Evolutionary conservation across 1,140 invertebrate genomes (phyloP), one percentile per base, ranked within the genome.

Genomic region (Sycophila sp.): DNA sequence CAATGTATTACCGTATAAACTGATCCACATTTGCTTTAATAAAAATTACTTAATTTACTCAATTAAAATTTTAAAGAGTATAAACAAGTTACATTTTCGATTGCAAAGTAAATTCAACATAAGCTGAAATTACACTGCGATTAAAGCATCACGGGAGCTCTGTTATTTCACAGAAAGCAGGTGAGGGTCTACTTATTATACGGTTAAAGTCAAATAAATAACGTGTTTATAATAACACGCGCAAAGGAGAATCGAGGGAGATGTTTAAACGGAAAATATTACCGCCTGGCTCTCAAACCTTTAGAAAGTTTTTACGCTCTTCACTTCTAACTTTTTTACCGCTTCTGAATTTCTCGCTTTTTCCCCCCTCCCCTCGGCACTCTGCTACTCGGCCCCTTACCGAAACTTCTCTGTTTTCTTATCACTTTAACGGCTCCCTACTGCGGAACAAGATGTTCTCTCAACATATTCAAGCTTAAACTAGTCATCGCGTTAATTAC

Each of bases 401-500:
- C 51, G 42, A n/a, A 49, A 59, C 24, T 59, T 62, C 56, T 68
- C 66, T 68, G 64, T 24, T 58, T 70, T 64, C 68, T 55, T 68
- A 49, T 59, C 40, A 59, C 55, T 68, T 68, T 68, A 68, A 68
- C 65, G 40, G 51, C 51, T 68, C 40, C 30, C 36, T 32, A n/a
- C n/a, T n/a, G n/a, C n/a, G 13, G 42, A 68, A 68, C 53, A 68
- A 68, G 65, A 59, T 59, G 30, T 68, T 68, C 65, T 34, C 55
- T 49, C 55, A 47, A 47, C 40, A 59, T 59, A 68, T 68, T 32
- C 55, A 24, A 47, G 55, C 10, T 47, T 68, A 59, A 68, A 68
- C 65, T 28, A 59, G 45, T 68, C 65, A 68, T 34, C 40, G 22
- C 45, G 40, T 59, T 68, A 68, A 68, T 68, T 68, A 68, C 65